A percentile compares a stretch with the other conserved stretches of the same genome.
phyloP scores from a whole-genome alignment of 1,140 invertebrate species.

The Phortica variegata region DNA sequence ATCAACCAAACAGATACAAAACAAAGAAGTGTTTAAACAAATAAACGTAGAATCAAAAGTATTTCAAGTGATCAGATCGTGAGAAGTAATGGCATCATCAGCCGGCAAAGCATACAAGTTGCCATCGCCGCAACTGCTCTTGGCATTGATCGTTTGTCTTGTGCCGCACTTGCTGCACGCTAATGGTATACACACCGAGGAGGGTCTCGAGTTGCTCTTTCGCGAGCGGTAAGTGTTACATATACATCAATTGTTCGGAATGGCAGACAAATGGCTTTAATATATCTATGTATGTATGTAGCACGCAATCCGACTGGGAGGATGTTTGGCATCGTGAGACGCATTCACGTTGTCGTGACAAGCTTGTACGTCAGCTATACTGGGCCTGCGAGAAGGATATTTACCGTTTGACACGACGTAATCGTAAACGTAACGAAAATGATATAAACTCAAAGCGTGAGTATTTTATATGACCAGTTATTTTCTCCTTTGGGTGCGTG shows the following conservation, averaged over 20 bases:
- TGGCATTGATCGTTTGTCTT: slow-evolving; percentile 35
- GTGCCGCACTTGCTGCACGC: slow-evolving; percentile 29
- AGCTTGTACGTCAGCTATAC: slow-evolving; percentile 61
- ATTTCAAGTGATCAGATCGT: too few species aligned
- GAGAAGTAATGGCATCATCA: slow-evolving; percentile 12
- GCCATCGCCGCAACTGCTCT: slow-evolving; percentile 15
- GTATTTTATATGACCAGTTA: too few species aligned
- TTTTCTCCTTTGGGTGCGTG: too few species aligned
- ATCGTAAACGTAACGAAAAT: slow-evolving; percentile 33
- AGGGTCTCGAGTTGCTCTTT: slow-evolving; percentile 57
- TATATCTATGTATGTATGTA: too few species aligned
- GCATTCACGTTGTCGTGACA: slow-evolving; percentile 61
- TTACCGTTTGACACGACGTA: slow-evolving; percentile 60
- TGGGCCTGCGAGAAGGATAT: slow-evolving; percentile 67
- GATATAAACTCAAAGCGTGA: slow-evolving; percentile 24
- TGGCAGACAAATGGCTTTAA: too few species aligned
- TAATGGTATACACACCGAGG: slow-evolving; percentile 36
- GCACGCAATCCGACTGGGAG: slow-evolving; percentile 62
- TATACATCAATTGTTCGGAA: too few species aligned
- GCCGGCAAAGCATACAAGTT: slow-evolving; percentile 3
- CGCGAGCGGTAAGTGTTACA: slow-evolving; percentile 48
- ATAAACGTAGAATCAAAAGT: too few species aligned
- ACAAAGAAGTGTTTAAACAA: too few species aligned
- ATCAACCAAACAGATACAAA: too few species aligned
- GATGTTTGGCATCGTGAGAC: slow-evolving; percentile 63